Conservation (phyloP, 2,113 vertebrate species). For the Taxidea taxus region DNA sequence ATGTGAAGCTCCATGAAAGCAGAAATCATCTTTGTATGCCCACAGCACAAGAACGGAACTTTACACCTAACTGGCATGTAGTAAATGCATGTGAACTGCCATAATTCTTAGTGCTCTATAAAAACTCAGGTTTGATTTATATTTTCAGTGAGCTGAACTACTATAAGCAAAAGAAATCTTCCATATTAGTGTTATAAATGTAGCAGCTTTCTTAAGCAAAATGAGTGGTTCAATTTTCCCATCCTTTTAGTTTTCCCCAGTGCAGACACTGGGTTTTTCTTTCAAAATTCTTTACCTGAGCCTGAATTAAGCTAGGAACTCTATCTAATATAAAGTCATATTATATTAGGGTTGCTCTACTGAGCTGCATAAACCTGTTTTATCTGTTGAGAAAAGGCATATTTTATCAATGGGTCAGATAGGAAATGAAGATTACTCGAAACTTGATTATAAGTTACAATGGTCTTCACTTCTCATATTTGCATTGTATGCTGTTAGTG, state of each 20-base stretch:
- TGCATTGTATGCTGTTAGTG: constrained; percentile 32
- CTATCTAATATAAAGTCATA: constrained; percentile 29
- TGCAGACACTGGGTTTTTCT: neutral
- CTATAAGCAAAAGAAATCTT: neutral
- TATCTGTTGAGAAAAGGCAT: constrained; percentile 32
- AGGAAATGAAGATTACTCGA: constrained; percentile 55
- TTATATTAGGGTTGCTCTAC: constrained; percentile 35
- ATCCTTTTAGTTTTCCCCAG: neutral
- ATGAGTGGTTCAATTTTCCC: neutral
- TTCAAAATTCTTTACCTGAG: constrained; percentile 21
- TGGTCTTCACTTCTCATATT: constrained; percentile 36
- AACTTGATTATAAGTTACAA: constrained; percentile 49
- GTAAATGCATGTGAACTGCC: neutral
- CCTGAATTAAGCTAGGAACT: constrained; percentile 45
- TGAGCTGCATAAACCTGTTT: constrained; percentile 31
- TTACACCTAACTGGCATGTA: neutral
- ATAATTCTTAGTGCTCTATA: neutral
- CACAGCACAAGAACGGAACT: neutral
- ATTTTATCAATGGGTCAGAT: constrained; percentile 33
- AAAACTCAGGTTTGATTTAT: neutral
- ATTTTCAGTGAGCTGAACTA: neutral
- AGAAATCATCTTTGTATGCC: neutral
- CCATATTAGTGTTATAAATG: constrained; percentile 11
- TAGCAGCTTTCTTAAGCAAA: neutral
- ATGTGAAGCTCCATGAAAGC: constrained; percentile 32